Base-by-base conservation (phyloP, 2,888 invertebrate genomes). In the Agriopis marginaria region DNA sequence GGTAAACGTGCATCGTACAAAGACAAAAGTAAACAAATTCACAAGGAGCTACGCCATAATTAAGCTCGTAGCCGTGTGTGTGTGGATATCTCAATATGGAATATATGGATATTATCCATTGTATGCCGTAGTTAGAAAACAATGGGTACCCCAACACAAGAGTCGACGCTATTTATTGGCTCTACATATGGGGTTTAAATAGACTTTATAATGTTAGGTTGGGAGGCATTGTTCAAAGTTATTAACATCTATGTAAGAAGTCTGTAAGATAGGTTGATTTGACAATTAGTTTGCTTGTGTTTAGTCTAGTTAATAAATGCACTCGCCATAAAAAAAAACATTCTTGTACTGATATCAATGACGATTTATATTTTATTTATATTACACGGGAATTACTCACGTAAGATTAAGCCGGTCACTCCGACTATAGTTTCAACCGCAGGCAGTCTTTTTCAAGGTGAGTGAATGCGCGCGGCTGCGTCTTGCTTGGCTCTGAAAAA, bases 71-170 rank as follows among this genome's bases (percentile, higher is more conserved):
- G 66, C 62, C 47, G 68, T 60, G 68, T 68, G 68, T 68, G 53
- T 72, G 70, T 74, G 72, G 68, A 75, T 74, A 70, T 77, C 75
- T 77, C 68, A 77, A 77, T 75, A 77, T 75, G 75, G 75, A 71
- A 67, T 75, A 77, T 75, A 77, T 75, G 75, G 75, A 71, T 75
- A 79, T 77, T 77, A 77, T 75, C 83, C 82, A 85, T 85, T 85
- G 85, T 85, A 68, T 81, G 75, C 85, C 85, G 81, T 84, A 85
- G 84, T 85, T 84, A 84, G 87, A 79, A 84, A 84, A 89, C 89
- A 89, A 89, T 88, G 84, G 86, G 67, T 81, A 82, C 82, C 82
- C 79, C 72, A 79, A 50, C 77, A 78, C 79, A 80, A 83, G 81
- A 81, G 81, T 80, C 62, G 77, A 75, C 74, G 82, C 82, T 82